Evolutionary conservation across 1,140 invertebrate species (phyloP), one percentile per base, ranked within the genome.

Genomic region (Diachasma alloeum): DNA sequence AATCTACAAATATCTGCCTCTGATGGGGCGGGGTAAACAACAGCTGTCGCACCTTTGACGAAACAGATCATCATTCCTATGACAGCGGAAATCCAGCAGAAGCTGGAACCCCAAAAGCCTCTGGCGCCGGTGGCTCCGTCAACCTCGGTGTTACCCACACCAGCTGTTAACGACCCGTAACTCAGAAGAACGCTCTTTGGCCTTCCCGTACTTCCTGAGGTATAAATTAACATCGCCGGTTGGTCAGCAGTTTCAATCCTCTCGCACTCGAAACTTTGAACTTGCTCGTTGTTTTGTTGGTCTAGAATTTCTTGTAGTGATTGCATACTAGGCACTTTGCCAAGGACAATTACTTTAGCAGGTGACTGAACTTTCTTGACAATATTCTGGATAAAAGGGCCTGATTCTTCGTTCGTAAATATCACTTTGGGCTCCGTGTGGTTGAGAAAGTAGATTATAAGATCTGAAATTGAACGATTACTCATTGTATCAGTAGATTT

Each of bases 351-450:
- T 9, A 88, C 79, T 42, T 73, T 78, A 0, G 76, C 39, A 9
- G 82, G 24, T 2, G 78, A 15, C 36, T 67, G 39, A 13, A 81
- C 67, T 56, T 82, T 71, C 31, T 77, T 59, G 0, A 77, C 26
- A 15, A 82, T 80, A 17, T 81, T 77, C 9, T 70, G 63, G 5
- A 87, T 74, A 4, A 83, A 44, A 13, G 69, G 11, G 0, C 80
- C 74, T 10, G 63, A 76, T 3, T 72, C 44, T 56, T 78, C 63
- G n/a, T 81, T 79, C 3, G 79, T 75, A 46, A 89, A 89, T 8
- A 87, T 77, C 13, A 88, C 39, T 75, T 87, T 87, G 8, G 87
- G 86, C n/a, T 77, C 48, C 0, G 81, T 81, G n/a, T 83, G 72
- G 5, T 81, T 80, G 22, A 88, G 48, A 10, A 86, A 74, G 68